These are phyloP conservation scores for Tipula unca DNA, from an alignment of 2,888 invertebrate genomes.

Conservation along the genomic window DNA sequence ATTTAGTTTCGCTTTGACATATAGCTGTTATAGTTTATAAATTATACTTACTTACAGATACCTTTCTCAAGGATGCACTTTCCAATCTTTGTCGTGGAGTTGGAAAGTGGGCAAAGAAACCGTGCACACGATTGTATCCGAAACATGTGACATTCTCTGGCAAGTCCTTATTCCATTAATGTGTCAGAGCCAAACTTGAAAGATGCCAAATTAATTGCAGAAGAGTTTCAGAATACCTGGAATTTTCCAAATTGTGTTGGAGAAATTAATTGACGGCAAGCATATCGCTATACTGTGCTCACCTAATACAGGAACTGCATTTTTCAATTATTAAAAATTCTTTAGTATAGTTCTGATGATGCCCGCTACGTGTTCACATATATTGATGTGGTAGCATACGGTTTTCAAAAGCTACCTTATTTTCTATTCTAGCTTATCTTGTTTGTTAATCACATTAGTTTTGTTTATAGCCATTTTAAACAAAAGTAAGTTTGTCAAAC, in stretches of 20 bases:
- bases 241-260: constrained; percentile 29
- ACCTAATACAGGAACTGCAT: neutral
- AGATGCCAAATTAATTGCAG: constrained; percentile 19
- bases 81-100: constrained; percentile 15
- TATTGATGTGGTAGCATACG: too few species aligned
- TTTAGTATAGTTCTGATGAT: neutral
- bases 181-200: constrained; percentile 15
- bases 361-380: neutral
- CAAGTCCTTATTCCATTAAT: constrained; percentile 19
- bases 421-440: neutral
- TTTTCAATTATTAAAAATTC: neutral
- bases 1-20: neutral
- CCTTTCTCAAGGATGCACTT: neutral
- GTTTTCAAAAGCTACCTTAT: neutral
- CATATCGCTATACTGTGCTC: constrained; percentile 30
- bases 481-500: neutral
- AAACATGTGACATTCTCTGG: constrained; percentile 24
- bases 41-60: neutral
- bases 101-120: constrained; percentile 22
- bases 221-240: constrained; percentile 24
- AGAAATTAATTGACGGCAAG: constrained; percentile 31
- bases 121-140: constrained; percentile 22
- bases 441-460: neutral
- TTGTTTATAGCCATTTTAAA: neutral
- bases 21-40: neutral